phyloP scores from a whole-genome alignment of 1,140 invertebrate species.

The Scaptomyza montana region DNA sequence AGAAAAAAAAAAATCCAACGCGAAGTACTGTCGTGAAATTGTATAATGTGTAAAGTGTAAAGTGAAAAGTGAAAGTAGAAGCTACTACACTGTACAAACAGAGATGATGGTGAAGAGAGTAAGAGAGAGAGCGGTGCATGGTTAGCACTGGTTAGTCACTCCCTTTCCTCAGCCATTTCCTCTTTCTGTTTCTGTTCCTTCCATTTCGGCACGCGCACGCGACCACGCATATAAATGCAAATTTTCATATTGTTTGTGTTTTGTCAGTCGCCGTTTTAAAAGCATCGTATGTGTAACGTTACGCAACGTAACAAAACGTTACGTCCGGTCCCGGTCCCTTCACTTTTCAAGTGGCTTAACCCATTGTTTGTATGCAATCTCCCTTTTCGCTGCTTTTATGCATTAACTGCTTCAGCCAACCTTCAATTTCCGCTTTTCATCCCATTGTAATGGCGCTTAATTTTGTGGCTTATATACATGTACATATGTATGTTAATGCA shows the following conservation, averaged over 20 bases:
- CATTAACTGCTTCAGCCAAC: background rate
- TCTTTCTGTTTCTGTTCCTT: background rate
- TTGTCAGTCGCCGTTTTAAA: conserved; percentile 40
- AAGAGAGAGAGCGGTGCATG: background rate
- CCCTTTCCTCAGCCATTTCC: background rate
- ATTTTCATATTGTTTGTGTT: conserved; percentile 60
- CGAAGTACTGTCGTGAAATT: conserved; percentile 40
- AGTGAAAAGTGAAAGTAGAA: conserved; percentile 33
- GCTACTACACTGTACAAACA: conserved; percentile 18
- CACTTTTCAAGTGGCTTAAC: conserved; percentile 12
- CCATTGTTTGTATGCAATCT: conserved; percentile 51
- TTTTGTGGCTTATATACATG: conserved; percentile 63
- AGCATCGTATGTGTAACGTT: conserved; percentile 51
- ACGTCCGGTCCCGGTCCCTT: background rate
- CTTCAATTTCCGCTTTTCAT: background rate
- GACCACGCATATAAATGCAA: conserved; percentile 64
- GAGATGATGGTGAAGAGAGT: background rate
- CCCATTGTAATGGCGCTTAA: conserved; percentile 65
- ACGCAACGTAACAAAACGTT: background rate
- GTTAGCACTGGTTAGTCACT: background rate
- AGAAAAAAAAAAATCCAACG: background rate
- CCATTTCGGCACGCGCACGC: conserved; percentile 39
- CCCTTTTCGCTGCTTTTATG: conserved; percentile 16
- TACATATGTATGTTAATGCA: background rate
- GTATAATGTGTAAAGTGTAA: background rate